Percentiles rank a stretch among this genome's conserved stretches.
Evolutionary conservation across 2,113 vertebrate species (phyloP).

Genomic region (Sturnira hondurensis): DNA sequence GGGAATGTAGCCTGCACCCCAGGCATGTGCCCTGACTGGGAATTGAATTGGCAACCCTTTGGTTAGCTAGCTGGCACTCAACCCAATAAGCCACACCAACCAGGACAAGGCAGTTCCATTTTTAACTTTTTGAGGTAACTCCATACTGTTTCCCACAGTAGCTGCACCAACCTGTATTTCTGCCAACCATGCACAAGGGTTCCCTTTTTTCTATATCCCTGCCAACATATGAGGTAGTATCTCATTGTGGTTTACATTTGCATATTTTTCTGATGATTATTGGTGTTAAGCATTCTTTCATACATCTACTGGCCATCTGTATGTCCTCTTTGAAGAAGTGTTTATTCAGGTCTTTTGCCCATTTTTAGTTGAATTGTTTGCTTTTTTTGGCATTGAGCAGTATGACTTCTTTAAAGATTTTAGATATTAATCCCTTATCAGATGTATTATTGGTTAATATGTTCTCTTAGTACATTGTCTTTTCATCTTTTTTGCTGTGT

Average conservation of each 20-base stretch:
- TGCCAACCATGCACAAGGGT: background rate
- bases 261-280: background rate
- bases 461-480: background rate
- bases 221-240: background rate
- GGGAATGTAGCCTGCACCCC: no score
- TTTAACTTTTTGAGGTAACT: background rate
- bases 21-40: no score
- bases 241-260: background rate
- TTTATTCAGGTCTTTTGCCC: background rate
- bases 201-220: background rate
- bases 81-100: no score
- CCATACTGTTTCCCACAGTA: background rate
- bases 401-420: background rate
- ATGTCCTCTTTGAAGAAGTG: background rate
- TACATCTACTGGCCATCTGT: background rate
- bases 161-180: background rate
- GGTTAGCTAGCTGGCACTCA: no score
- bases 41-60: no score
- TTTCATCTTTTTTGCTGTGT: background rate
- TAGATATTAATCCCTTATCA: background rate
- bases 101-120: background rate
- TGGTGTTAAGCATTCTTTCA: background rate
- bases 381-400: background rate
- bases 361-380: background rate
- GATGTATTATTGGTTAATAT: background rate